Evolutionary conservation across 2,113 vertebrate species (phyloP), one percentile per base, ranked within the genome.

Genomic region (Scolopax mira): DNA sequence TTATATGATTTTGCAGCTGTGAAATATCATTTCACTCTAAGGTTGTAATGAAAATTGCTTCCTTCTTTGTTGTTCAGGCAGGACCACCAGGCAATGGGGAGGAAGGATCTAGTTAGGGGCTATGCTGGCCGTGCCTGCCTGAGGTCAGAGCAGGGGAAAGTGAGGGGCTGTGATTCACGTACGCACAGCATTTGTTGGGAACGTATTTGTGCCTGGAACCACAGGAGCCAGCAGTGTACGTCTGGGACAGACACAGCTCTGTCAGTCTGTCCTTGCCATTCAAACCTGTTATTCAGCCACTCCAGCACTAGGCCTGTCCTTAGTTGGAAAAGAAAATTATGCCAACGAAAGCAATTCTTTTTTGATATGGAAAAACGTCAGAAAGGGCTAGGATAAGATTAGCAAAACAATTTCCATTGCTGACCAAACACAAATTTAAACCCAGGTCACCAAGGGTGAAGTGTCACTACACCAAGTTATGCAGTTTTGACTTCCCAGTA

Each of bases 401-500:
- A 95, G 89, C 46, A 87, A 95, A 96, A 93, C 73, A 75, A 91
- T 93, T 96, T 96, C 90, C 65, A 92, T 79, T 92, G 88, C 86
- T 96, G 90, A 93, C 73, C 78, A 96, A 94, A 95, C 80, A 90
- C 52, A 89, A 90, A 80, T 80, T 80, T 90, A 84, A 94, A 95
- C 61, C 49, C 78, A 58, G 92, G 90, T 89, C 80, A 77, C 70
- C 46, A 85, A 90, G 75, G 83, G 85, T 95, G 91, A 96, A 96
- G 96, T 79, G 90, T 89, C 90, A 85, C 48, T 90, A 82, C 49
- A 72, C 49, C 13, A 9, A 92, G 86, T 90, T 92, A 71, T 58
- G 73, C 58, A 89, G 78, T 92, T 90, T 93, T 94, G 90, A 70
- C 88, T 95, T 91, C 66, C n/a, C 58, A 61, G 80, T 92, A 94